Evolutionary conservation across 2,888 invertebrate species (phyloP).

Genomic region (Tetramorium bicarinatum): DNA sequence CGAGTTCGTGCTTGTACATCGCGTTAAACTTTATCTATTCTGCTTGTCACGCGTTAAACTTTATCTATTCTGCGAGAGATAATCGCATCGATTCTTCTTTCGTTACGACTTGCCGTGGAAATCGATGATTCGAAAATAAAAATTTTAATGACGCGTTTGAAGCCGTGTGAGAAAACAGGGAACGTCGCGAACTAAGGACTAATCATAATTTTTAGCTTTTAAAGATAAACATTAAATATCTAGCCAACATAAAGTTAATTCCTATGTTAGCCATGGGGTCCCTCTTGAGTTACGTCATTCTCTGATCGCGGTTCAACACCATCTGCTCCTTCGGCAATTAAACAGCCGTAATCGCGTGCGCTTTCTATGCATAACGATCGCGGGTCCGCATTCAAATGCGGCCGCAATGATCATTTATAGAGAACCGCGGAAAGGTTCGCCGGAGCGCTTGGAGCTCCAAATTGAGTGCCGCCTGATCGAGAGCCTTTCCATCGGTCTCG

Average conservation of each 20-base stretch:
- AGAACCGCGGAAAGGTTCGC: constrained; percentile 64
- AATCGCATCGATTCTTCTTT: constrained; percentile 5
- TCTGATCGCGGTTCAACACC: constrained; percentile 12
- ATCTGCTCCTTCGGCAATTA: constrained; percentile 51
- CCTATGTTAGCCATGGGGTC: constrained; percentile 24
- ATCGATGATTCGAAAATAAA: background rate
- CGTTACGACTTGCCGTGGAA: background rate
- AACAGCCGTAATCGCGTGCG: constrained; percentile 65
- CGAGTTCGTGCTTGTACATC: background rate
- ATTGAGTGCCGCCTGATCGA: constrained; percentile 81
- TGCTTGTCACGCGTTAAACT: background rate
- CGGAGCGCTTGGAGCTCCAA: constrained; percentile 70
- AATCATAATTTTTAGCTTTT: background rate
- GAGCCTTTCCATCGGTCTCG: constrained; percentile 78
- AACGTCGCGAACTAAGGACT: background rate
- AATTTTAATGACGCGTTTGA: background rate
- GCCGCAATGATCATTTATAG: constrained; percentile 67
- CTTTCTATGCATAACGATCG: constrained; percentile 76
- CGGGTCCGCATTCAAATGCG: constrained; percentile 61
- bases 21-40: too few species aligned
- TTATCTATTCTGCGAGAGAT: too few species aligned
- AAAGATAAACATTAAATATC: background rate
- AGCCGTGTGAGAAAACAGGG: background rate
- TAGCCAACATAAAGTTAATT: background rate
- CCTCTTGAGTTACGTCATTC: constrained; percentile 25